Percentiles rank a stretch among this genome's conserved stretches.
These are phyloP conservation scores for Cairina moschata DNA, from an alignment of 2,113 vertebrate genomes.

Conservation along the genomic window DNA sequence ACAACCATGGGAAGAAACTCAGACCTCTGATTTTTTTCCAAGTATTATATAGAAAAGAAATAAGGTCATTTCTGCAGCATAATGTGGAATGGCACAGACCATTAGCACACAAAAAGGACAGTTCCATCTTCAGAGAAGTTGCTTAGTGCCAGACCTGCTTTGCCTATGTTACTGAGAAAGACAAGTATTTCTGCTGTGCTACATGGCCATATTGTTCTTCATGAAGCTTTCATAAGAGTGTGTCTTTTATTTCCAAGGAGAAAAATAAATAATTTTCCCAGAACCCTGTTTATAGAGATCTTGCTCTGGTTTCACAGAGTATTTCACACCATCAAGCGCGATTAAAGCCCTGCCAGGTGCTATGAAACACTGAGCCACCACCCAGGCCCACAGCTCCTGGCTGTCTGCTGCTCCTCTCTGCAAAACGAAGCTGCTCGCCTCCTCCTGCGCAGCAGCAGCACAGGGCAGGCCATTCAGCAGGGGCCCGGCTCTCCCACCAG, in stretches of 20 bases:
- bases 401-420: neutral
- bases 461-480: no score
- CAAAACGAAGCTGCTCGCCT: neutral
- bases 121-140: neutral
- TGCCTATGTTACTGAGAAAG: neutral
- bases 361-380: neutral
- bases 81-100: neutral
- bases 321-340: neutral
- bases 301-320: neutral
- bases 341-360: neutral
- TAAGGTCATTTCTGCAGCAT: neutral
- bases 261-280: neutral
- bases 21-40: neutral
- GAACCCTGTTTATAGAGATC: neutral
- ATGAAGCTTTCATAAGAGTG: neutral
- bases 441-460: neutral
- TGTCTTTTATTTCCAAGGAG: neutral
- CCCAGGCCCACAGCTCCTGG: neutral
- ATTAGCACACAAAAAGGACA: neutral
- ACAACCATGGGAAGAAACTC: neutral
- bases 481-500: neutral
- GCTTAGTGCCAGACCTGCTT: neutral
- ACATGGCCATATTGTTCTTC: fast-evolving
- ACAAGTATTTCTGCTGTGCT: fast-evolving
- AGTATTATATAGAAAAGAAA: neutral